phyloP scores from a whole-genome alignment of 2,113 vertebrate species.

The Petrocephalus microphthalmus region DNA sequence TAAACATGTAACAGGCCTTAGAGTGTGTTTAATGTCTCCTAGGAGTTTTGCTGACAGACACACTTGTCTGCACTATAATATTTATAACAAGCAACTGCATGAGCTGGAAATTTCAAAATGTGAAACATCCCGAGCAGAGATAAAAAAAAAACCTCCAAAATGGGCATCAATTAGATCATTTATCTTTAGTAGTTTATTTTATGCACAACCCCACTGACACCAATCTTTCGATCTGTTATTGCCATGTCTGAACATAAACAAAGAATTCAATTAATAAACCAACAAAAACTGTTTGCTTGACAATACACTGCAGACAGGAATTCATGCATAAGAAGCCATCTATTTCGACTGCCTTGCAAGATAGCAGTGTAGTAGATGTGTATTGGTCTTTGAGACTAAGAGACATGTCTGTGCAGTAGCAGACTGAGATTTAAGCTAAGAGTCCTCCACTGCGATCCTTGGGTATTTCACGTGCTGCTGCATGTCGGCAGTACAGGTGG shows the following conservation, averaged over 20 bases:
- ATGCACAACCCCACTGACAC: neutral
- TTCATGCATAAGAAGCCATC: neutral
- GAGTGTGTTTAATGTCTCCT: neutral
- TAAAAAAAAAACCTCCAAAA: neutral
- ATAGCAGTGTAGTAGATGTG: neutral
- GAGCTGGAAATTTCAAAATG: neutral
- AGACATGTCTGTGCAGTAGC: neutral
- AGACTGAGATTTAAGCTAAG: neutral
- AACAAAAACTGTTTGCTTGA: neutral
- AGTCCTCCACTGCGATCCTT: neutral
- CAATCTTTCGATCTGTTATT: neutral
- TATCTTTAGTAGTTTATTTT: neutral
- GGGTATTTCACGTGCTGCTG: neutral
- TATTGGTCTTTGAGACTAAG: neutral
- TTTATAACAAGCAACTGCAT: neutral
- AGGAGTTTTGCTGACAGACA: neutral
- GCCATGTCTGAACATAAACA: neutral
- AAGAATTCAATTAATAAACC: neutral
- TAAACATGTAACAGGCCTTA: neutral
- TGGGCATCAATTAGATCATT: neutral
- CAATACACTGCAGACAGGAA: neutral
- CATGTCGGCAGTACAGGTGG: neutral
- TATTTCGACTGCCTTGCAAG: neutral
- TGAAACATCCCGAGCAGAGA: neutral
- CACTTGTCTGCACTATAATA: neutral